These are phyloP conservation scores for Callosobruchus maculatus DNA, from an alignment of 2,888 invertebrate genomes.

Conservation along the genomic window DNA sequence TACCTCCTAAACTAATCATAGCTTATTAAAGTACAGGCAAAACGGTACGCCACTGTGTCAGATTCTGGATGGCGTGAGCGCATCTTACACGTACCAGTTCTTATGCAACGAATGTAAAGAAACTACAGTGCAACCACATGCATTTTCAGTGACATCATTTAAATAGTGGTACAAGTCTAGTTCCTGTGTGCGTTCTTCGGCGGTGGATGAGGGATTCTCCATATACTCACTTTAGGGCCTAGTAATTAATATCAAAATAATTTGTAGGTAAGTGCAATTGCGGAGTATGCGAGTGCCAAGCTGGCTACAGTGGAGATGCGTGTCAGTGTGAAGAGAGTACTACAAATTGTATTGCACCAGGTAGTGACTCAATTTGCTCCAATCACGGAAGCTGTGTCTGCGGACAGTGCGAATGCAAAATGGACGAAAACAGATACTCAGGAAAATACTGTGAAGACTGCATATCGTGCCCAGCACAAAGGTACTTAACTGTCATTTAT, in stretches of 20 bases:
- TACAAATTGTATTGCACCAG: conserved; percentile 48
- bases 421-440: conserved; percentile 50
- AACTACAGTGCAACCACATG: too few species aligned
- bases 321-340: conserved; percentile 61
- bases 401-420: conserved; percentile 58
- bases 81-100: too few species aligned
- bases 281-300: conserved; percentile 58
- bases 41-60: too few species aligned
- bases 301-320: conserved; percentile 58
- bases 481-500: conserved; percentile 37
- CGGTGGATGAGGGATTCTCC: too few species aligned
- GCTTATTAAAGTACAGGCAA: too few species aligned
- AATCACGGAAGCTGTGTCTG: conserved; percentile 69
- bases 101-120: too few species aligned
- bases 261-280: conserved; percentile 54
- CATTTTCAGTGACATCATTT: too few species aligned
- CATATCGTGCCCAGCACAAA: conserved; percentile 61
- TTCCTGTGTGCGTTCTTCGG: too few species aligned
- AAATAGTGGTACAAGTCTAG: too few species aligned
- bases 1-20: too few species aligned
- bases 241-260: background rate
- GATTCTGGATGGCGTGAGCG: too few species aligned
- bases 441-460: conserved; percentile 69
- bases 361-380: conserved; percentile 51
- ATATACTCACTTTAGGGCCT: too few species aligned